phyloP scores from a whole-genome alignment of 2,888 invertebrate genomes.

The Drosophila trichaetosa region DNA sequence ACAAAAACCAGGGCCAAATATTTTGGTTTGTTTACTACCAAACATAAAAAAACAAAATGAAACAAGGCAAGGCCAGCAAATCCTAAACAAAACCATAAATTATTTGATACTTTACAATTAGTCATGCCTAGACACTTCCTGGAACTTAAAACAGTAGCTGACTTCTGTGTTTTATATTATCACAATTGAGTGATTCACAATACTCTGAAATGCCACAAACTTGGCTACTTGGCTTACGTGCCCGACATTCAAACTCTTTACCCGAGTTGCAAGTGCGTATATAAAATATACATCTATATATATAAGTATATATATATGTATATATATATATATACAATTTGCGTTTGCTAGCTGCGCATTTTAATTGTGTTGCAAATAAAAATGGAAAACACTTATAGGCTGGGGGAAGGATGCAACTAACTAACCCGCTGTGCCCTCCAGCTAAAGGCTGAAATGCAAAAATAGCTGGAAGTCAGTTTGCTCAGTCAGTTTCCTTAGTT shows the following conservation, averaged over 20 bases:
- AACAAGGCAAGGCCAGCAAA: slow-evolving; percentile 41
- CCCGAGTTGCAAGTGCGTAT: slow-evolving; percentile 25
- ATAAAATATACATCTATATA: neutral
- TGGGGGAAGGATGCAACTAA: neutral
- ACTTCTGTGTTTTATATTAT: slow-evolving; percentile 52
- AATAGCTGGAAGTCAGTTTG: neutral
- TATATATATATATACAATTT: slow-evolving; percentile 32
- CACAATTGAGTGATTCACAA: slow-evolving; percentile 61
- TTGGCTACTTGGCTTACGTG: slow-evolving; percentile 39
- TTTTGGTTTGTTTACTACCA: slow-evolving; percentile 17
- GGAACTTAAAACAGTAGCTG: slow-evolving; percentile 49
- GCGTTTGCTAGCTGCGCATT: slow-evolving; percentile 48
- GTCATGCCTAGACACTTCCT: slow-evolving; percentile 42
- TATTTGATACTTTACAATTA: slow-evolving; percentile 17
- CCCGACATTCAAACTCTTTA: slow-evolving; percentile 27
- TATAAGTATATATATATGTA: neutral
- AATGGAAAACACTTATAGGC: slow-evolving; percentile 36
- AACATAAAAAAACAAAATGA: slow-evolving; percentile 7
- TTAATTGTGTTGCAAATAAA: slow-evolving; percentile 56
- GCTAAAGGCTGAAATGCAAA: slow-evolving; percentile 35
- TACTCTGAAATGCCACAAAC: slow-evolving; percentile 23
- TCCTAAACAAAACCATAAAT: slow-evolving; percentile 33
- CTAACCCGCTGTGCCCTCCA: slow-evolving; percentile 17
- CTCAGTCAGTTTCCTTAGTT: neutral
- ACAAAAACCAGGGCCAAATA: slow-evolving; percentile 41